Percentiles rank a stretch among this genome's conserved stretches.
Evolutionary conservation across 2,113 vertebrate genomes (phyloP).

Genomic region (Hyla sarda): DNA sequence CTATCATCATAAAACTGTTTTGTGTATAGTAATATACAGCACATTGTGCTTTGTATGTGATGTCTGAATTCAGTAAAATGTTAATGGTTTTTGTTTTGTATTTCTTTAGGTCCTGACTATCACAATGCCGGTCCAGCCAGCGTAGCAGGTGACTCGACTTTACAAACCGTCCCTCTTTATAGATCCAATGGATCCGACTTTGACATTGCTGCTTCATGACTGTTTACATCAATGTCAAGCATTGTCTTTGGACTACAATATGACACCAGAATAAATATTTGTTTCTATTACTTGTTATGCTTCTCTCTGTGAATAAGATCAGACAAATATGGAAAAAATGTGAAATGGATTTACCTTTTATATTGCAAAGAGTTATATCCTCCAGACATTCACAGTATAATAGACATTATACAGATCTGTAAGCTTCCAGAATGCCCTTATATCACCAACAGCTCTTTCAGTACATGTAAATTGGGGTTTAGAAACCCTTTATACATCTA

Average conservation of each 20-base stretch:
- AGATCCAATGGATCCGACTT: slow-evolving; percentile 41
- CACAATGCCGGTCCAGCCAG: slow-evolving; percentile 60
- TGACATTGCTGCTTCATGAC: not conserved
- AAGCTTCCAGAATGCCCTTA: too few relatives aligned
- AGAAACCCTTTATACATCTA: not conserved
- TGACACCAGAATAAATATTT: not conserved
- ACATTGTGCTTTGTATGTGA: not conserved
- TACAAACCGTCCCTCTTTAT: not conserved
- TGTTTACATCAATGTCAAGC: not conserved
- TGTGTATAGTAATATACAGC: not conserved
- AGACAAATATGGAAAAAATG: not conserved
- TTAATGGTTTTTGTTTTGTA: slow-evolving; percentile 56
- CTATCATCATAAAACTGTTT: not conserved
- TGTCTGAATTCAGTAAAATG: slow-evolving; percentile 67
- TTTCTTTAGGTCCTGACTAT: slow-evolving; percentile 63
- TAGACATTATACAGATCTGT: too few relatives aligned
- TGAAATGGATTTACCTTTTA: too few relatives aligned
- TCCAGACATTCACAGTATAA: too few relatives aligned
- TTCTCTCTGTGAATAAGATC: not conserved
- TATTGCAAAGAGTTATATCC: too few relatives aligned
- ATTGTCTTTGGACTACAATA: not conserved
- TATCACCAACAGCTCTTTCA: too few relatives aligned
- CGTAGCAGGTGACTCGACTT: not conserved
- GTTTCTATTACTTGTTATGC: not conserved
- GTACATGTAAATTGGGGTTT: not conserved